Percentiles rank a stretch among this genome's conserved stretches.
These are phyloP conservation scores for Tetragonisca angustula DNA, from an alignment of 2,888 invertebrate genomes.

Conservation along the genomic window DNA sequence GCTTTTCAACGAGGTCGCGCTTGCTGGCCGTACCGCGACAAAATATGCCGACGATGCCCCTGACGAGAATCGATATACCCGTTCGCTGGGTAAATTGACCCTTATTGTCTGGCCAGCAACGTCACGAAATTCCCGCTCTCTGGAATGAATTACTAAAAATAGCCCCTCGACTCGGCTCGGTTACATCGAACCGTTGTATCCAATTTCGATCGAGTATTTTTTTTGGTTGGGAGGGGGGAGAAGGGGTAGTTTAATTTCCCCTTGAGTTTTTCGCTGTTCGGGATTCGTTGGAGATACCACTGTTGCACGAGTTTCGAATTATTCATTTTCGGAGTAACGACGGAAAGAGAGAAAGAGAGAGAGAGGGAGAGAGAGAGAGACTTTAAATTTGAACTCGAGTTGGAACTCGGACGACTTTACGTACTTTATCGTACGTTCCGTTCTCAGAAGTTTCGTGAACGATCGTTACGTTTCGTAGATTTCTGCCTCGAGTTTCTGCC, in stretches of 20 bases:
- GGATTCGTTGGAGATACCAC: neutral
- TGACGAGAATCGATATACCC: slow-evolving; percentile 53
- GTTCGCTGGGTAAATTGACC: slow-evolving; percentile 49
- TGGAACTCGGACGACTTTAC: neutral
- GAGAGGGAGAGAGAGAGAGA: neutral
- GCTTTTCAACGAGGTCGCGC: slow-evolving; percentile 70
- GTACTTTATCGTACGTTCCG: neutral
- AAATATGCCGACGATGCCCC: slow-evolving; percentile 53
- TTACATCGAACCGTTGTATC: neutral
- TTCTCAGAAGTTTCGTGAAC: neutral
- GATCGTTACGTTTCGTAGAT: neutral
- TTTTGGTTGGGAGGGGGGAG: fast-evolving
- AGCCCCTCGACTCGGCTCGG: neutral
- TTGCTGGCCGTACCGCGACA: slow-evolving; percentile 33
- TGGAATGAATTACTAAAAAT: slow-evolving; percentile 6
- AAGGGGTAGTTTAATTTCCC: neutral
- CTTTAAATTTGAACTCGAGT: neutral
- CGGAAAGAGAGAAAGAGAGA: no score
- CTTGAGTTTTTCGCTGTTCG: neutral
- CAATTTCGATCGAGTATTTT: no score
- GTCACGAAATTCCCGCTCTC: slow-evolving; percentile 13
- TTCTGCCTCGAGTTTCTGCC: neutral
- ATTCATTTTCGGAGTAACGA: no score
- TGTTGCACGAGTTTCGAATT: neutral
- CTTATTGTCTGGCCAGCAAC: slow-evolving; percentile 32